A percentile compares a stretch with the other conserved stretches of the same genome.
Evolutionary conservation across 2,113 vertebrate species (phyloP).

Genomic region (Physeter macrocephalus): DNA sequence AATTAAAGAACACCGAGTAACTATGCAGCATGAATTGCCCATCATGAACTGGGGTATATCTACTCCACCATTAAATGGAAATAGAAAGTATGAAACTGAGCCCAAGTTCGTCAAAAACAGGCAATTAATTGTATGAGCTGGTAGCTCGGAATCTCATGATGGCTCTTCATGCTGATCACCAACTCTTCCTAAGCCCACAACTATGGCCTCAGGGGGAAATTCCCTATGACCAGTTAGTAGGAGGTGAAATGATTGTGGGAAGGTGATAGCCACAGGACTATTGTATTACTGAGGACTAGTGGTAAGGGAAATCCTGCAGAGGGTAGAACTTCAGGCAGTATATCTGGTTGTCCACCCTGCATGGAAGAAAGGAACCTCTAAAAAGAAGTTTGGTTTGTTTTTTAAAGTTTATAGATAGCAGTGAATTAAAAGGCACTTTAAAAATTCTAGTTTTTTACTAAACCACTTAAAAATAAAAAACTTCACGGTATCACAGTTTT

Average conservation of each 20-base stretch:
- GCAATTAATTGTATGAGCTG: background rate
- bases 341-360: background rate
- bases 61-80: background rate
- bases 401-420: background rate
- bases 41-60: background rate
- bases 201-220: background rate
- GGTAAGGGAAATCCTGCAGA: background rate
- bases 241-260: background rate
- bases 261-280: background rate
- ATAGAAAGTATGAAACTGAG: background rate
- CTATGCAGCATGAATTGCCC: background rate
- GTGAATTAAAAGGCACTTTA: conserved; percentile 18
- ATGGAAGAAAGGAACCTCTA: background rate
- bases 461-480: background rate
- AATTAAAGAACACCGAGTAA: background rate
- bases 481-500: background rate
- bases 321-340: background rate
- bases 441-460: background rate
- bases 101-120: background rate
- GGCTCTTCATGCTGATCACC: background rate
- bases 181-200: background rate
- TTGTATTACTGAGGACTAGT: background rate
- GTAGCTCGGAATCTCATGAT: background rate
- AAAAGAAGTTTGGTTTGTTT: background rate
- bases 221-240: background rate